Percentiles rank a stretch among this genome's conserved stretches.
Evolutionary conservation across 2,113 vertebrate species (phyloP).

Genomic region (Tragulus kanchil): DNA sequence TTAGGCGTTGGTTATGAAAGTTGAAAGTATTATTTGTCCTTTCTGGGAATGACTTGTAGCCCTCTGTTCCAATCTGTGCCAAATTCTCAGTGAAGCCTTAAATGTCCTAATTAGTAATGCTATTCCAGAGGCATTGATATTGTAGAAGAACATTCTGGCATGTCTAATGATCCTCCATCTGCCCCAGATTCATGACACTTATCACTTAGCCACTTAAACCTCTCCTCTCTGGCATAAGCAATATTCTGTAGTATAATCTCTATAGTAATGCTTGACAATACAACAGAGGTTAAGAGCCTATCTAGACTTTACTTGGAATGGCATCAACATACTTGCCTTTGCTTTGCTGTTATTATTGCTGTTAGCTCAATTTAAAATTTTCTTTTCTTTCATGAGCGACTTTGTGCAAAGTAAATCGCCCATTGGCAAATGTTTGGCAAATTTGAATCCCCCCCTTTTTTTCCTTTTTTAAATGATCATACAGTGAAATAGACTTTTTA

Average conservation of each 20-base stretch:
- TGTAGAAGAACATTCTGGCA: background rate
- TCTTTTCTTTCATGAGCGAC: slow-evolving; percentile 51
- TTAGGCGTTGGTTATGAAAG: slow-evolving; percentile 23
- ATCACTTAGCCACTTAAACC: background rate
- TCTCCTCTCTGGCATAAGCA: background rate
- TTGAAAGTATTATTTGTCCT: slow-evolving; percentile 47
- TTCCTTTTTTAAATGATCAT: background rate
- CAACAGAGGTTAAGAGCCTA: background rate
- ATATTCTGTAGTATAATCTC: background rate
- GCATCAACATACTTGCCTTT: background rate
- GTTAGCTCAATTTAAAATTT: slow-evolving; percentile 18
- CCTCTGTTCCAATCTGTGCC: slow-evolving; percentile 26
- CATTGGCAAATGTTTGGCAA: background rate
- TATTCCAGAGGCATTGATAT: background rate
- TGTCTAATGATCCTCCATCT: background rate
- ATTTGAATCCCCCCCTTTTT: slow-evolving; percentile 9
- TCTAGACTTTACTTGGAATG: background rate
- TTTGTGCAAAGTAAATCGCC: slow-evolving; percentile 44
- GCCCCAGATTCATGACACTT: background rate
- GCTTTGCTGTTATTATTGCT: slow-evolving; percentile 39
- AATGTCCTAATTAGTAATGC: slow-evolving; percentile 42
- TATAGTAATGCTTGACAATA: background rate
- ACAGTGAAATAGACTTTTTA: slow-evolving; percentile 1
- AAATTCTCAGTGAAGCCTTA: slow-evolving; percentile 29
- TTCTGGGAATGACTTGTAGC: background rate